Base-by-base conservation (phyloP, 1,140 invertebrate genomes). In the Gonioctena quinquepunctata region DNA sequence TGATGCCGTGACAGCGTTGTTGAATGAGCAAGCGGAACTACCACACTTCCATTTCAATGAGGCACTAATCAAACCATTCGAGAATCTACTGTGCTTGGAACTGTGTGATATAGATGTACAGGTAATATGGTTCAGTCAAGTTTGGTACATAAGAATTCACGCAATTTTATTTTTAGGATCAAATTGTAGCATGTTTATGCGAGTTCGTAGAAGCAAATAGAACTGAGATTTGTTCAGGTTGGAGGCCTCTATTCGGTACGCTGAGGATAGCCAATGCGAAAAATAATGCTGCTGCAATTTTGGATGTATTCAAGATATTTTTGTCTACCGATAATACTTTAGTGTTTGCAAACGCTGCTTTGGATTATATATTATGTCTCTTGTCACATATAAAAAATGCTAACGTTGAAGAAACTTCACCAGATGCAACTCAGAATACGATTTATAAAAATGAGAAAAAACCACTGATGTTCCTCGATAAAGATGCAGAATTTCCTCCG, bases 21-120 rank as follows among this genome's bases (percentile, higher is more conserved):
- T 98, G n/a, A 94, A 94, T 74, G 93, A 94, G 78, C 93, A 95
- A 80, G 87, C 91, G 0, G 96, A 98, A 82, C 83, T 96, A 52
- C 91, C 94, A 0, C 93, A 97, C 84, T 98, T 97, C 81, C 95
- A 98, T 80, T 96, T 97, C 79, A 97, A 98, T 80, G 96, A 97
- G 84, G 93, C 94, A 1, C 85, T 98, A 2, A 92, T 97, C 72
- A 97, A 98, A 79, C 95, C 96, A 0, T 97, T 97, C 83, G 96
- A 98, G 84, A 97, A 96, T 83, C 87, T 98, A 18, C 84, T 98
- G 0, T 96, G 94, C 83, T 87, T 97, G 67, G 95, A 97, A 82
- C 85, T 96, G 1, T 96, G 94, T 82, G 95, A 97, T 82, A 88
- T 90, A 70, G 96, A 97, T 84, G 92, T 97, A 64, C 83, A 90